Base-by-base conservation (phyloP, 37 sponge, comb jelly and placozoan genomes). In the Corticium candelabrum region DNA sequence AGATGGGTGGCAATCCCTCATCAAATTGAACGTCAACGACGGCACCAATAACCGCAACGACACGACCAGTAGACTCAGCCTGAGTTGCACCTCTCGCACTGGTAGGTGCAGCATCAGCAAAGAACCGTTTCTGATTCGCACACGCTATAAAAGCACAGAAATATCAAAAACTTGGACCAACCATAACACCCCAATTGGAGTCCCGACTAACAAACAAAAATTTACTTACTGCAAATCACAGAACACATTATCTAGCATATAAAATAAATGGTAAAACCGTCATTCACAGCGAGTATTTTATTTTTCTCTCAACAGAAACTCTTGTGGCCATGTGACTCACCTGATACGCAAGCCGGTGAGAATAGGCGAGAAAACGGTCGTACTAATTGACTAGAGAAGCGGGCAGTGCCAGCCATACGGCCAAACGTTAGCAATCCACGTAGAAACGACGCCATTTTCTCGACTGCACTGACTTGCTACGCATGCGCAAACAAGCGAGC, bases 21-120 rank as follows among this genome's bases (percentile, higher is more conserved):
- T 91, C 93, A 76, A 98, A 98, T 78, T 98, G 99, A 0, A 98
- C 99, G 67, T 98, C 99, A 40, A 98, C 99, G 7, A 98, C 99
- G 73, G 99, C 99, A 56, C 99, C 99, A 37, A 98, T 98, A 27
- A 98, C 99, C 32, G 99, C 90, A 15, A 98, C 93, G 1, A 98
- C 80, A 75, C 84, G 87, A 0, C 99, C 99, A 21, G 62, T 21
- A 27, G 21, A 11, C 15, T 21, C 62, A 11, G 62, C 62, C 21
- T 50, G 11, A 11, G 62, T 50, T 50, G 62, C 15, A n/a, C n/a
- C n/a, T n/a, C n/a, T n/a, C 62, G 62, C 62, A 11, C 15, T 11
- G 11, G 62, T 21, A 11, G 62, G 62, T 50, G 62, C 62, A 27
- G 62, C 62, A 21, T 50, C 21, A 11, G 62, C 11, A 50, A 50